Conservation (phyloP, 2,113 vertebrate species). For the Bungarus multicinctus region DNA sequence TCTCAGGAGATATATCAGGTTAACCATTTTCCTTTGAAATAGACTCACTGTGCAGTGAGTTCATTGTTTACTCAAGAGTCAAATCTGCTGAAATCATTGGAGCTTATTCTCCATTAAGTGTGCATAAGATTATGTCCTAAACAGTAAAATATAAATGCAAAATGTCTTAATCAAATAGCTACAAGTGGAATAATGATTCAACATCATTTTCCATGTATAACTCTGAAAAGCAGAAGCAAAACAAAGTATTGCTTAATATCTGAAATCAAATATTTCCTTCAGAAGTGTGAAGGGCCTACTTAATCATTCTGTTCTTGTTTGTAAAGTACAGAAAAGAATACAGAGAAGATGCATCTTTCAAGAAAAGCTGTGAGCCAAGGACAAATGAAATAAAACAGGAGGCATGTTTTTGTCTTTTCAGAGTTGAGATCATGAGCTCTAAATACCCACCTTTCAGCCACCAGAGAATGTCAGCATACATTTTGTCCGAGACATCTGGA, state of each 20-base stretch:
- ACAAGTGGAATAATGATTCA: neutral
- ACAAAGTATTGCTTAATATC: neutral
- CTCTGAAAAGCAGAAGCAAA: neutral
- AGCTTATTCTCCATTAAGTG: neutral
- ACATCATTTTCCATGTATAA: neutral
- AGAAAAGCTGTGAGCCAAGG: neutral
- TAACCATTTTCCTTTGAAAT: neutral
- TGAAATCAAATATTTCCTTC: neutral
- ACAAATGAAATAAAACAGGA: neutral
- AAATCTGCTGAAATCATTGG: neutral
- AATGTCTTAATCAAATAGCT: neutral
- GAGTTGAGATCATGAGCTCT: neutral
- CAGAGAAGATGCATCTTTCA: neutral
- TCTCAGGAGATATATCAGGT: neutral
- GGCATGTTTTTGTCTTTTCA: neutral
- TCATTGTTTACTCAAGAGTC: neutral
- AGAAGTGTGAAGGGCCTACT: neutral
- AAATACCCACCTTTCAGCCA: conserved; percentile 54
- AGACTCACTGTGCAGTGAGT: neutral
- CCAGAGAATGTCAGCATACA: conserved; percentile 43
- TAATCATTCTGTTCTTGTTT: neutral
- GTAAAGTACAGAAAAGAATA: neutral
- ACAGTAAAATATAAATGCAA: neutral
- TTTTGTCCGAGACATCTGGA: conserved; percentile 46
- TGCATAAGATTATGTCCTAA: neutral